These are phyloP conservation scores for Doris montereyensis DNA, from an alignment of 2,888 invertebrate genomes.

Conservation along the genomic window DNA sequence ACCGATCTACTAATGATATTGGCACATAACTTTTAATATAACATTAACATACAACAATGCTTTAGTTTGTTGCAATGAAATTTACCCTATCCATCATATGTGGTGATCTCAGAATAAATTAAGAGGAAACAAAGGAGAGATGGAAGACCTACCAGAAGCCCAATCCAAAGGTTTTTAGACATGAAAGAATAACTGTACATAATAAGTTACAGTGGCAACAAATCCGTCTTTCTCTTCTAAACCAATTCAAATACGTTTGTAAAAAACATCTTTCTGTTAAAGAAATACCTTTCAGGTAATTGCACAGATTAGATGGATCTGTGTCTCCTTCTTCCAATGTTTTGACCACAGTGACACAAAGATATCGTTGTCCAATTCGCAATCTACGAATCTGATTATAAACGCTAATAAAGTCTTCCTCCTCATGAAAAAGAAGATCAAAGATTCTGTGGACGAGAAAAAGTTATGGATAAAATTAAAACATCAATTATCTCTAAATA, in stretches of 20 bases:
- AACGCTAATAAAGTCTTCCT: slow-evolving; percentile 11
- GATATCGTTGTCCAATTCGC: slow-evolving; percentile 26
- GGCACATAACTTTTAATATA: too few relatives aligned
- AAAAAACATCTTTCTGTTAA: too few relatives aligned
- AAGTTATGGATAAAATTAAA: not conserved
- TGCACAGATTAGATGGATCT: not conserved
- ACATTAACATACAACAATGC: too few relatives aligned
- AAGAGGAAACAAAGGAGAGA: too few relatives aligned
- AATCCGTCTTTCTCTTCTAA: too few relatives aligned
- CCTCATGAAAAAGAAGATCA: slow-evolving; percentile 24
- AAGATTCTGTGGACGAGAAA: slow-evolving; percentile 13
- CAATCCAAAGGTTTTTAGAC: not conserved
- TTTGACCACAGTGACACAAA: slow-evolving; percentile 29
- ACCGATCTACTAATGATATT: too few relatives aligned
- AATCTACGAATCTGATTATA: slow-evolving; percentile 24
- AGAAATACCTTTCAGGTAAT: slow-evolving; percentile 30
- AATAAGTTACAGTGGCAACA: too few relatives aligned
- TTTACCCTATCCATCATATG: too few relatives aligned
- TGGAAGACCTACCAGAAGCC: too few relatives aligned
- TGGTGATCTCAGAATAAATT: too few relatives aligned
- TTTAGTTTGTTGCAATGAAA: too few relatives aligned
- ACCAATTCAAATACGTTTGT: too few relatives aligned
- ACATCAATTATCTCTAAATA: not conserved
- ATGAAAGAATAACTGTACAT: not conserved
- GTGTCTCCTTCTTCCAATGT: slow-evolving; percentile 3